phyloP scores from a whole-genome alignment of 1,140 invertebrate species.

The Polypedilum vanderplanki region DNA sequence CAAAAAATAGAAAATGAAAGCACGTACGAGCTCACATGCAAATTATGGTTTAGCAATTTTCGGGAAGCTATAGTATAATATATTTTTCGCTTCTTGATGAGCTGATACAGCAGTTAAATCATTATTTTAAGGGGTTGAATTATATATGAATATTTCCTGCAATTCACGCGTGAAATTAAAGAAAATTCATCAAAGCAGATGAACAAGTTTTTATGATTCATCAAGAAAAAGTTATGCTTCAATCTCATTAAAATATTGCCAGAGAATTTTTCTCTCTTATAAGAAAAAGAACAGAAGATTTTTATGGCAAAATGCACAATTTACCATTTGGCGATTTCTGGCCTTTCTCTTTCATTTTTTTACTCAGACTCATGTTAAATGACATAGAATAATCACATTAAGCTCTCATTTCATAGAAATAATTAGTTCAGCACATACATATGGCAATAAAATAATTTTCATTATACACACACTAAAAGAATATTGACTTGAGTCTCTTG shows the following conservation, averaged over 20 bases:
- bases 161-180: slow-evolving; percentile 9
- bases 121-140: neutral
- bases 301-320: too few species aligned
- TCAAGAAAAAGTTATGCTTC: too few species aligned
- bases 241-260: too few species aligned
- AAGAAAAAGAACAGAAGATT: too few species aligned
- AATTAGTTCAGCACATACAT: slow-evolving; percentile 13
- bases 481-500: neutral
- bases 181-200: neutral
- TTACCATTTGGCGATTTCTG: too few species aligned
- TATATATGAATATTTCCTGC: neutral
- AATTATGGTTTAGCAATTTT: neutral
- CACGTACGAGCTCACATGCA: slow-evolving; percentile 15
- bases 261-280: too few species aligned
- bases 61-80: too few species aligned
- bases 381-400: slow-evolving; percentile 19
- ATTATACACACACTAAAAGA: neutral
- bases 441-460: slow-evolving; percentile 11
- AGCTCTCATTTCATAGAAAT: neutral
- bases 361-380: neutral
- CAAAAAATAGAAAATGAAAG: neutral
- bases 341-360: too few species aligned
- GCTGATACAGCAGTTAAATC: too few species aligned
- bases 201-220: too few species aligned
- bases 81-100: too few species aligned